A percentile compares a stretch with the other conserved stretches of the same genome.
These are phyloP conservation scores for Andrena dorsata DNA, from an alignment of 2,888 invertebrate species.

Conservation along the genomic window DNA sequence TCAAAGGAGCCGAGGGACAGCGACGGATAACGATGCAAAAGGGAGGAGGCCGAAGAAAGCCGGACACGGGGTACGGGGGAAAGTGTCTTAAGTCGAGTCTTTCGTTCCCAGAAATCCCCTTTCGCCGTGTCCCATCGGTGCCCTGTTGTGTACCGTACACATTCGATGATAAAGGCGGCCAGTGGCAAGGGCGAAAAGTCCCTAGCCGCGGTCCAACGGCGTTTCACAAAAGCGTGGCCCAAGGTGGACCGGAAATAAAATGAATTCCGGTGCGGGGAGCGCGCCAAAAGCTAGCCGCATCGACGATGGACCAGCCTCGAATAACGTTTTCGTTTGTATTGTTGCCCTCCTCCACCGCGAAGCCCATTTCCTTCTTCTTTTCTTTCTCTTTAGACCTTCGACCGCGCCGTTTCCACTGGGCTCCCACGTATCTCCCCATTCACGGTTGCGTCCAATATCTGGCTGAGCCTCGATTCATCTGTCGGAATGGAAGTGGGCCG, in stretches of 20 bases:
- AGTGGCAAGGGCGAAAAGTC: slow-evolving; percentile 58
- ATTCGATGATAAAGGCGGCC: slow-evolving; percentile 64
- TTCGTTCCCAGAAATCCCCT: slow-evolving; percentile 48
- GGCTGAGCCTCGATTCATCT: slow-evolving; percentile 60
- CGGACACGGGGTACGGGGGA: slow-evolving; percentile 35
- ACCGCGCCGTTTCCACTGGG: slow-evolving; percentile 1
- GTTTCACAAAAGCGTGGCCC: slow-evolving; percentile 72
- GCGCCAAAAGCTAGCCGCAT: slow-evolving; percentile 67
- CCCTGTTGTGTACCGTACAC: slow-evolving; percentile 59
- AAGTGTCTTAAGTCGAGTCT: slow-evolving; percentile 72
- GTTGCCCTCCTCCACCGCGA: slow-evolving; percentile 49
- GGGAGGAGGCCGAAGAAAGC: slow-evolving; percentile 28
- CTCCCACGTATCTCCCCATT: slow-evolving; percentile 57
- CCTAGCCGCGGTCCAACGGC: slow-evolving; percentile 56
- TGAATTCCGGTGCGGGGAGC: slow-evolving; percentile 74
- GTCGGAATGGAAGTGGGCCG: slow-evolving; percentile 55
- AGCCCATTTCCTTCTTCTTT: slow-evolving; percentile 43
- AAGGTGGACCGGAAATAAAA: slow-evolving; percentile 77
- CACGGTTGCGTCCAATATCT: slow-evolving; percentile 63
- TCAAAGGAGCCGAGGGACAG: slow-evolving; percentile 52
- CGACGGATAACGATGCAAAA: slow-evolving; percentile 44
- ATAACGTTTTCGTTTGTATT: slow-evolving; percentile 72
- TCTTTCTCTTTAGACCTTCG: slow-evolving; percentile 23
- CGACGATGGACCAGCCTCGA: slow-evolving; percentile 52
- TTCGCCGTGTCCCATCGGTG: slow-evolving; percentile 29